phyloP scores from a whole-genome alignment of 2,888 invertebrate species.

The Boloria euphrosyne region DNA sequence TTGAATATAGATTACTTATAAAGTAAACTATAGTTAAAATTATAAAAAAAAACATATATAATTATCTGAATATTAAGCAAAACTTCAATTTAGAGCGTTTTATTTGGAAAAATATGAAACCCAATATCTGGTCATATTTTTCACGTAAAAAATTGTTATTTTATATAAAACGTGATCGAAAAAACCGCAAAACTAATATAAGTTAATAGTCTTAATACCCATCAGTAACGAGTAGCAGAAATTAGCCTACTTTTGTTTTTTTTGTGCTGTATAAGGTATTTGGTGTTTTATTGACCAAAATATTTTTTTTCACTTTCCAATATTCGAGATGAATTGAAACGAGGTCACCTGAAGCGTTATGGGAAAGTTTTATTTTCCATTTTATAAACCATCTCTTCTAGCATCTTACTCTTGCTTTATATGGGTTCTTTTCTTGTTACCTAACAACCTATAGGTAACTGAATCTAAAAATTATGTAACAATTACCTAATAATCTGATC shows the following conservation, averaged over 20 bases:
- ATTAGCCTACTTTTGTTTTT: conserved; percentile 11
- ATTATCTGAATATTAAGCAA: not conserved
- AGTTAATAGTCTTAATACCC: not conserved
- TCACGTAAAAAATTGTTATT: conserved; percentile 10
- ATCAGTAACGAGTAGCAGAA: conserved; percentile 22
- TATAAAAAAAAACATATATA: not conserved
- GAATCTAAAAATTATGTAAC: not conserved
- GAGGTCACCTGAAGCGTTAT: no score
- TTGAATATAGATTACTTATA: no score
- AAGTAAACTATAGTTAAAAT: no score
- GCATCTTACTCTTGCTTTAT: no score
- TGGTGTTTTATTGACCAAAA: no score
- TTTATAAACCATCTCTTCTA: no score
- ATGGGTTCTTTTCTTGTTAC: no score
- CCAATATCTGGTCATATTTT: conserved; percentile 5
- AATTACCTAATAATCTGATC: not conserved
- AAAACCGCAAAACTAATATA: conserved; percentile 36
- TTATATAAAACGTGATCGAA: conserved; percentile 33
- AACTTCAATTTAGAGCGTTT: no score
- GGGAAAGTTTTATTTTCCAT: no score
- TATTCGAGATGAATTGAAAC: not conserved
- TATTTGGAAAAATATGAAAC: not conserved
- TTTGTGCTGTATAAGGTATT: not conserved
- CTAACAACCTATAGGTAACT: no score
- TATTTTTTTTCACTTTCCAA: not conserved